Evolutionary conservation across 2,113 vertebrate genomes (phyloP).

Genomic region (Acrocephalus arundinaceus): DNA sequence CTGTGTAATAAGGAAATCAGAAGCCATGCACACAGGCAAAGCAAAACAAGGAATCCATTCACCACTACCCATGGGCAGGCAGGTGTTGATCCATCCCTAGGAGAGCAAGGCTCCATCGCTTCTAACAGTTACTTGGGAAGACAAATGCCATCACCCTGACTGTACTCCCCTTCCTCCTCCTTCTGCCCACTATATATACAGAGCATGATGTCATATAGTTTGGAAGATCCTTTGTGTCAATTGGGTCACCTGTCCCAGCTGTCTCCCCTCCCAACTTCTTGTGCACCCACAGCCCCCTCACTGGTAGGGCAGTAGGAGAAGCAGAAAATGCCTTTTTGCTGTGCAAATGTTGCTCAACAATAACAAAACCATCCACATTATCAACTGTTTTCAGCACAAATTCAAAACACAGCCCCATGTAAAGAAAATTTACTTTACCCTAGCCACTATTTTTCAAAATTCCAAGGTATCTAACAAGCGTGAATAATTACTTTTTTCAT

Average conservation of each 20-base stretch:
- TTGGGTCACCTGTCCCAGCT: neutral
- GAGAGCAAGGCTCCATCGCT: neutral
- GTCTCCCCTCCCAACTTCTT: neutral
- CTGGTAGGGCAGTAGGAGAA: neutral
- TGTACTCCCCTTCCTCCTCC: neutral
- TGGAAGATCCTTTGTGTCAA: neutral
- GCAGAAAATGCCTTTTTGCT: neutral
- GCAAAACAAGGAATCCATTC: neutral
- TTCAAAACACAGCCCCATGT: neutral
- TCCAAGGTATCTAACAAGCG: neutral
- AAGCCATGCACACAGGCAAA: neutral
- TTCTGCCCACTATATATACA: neutral
- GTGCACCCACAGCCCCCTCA: neutral
- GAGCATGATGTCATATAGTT: neutral
- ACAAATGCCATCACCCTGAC: neutral
- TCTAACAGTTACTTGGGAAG: neutral
- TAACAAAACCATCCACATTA: neutral
- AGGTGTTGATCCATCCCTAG: neutral
- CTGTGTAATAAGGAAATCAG: neutral
- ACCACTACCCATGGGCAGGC: neutral
- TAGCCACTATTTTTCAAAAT: neutral
- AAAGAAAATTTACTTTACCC: neutral
- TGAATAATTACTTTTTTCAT: neutral
- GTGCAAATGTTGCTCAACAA: neutral
- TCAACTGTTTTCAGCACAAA: neutral